phyloP scores from a whole-genome alignment of 2,888 invertebrate species.

The Scaptomyza tumidula region DNA sequence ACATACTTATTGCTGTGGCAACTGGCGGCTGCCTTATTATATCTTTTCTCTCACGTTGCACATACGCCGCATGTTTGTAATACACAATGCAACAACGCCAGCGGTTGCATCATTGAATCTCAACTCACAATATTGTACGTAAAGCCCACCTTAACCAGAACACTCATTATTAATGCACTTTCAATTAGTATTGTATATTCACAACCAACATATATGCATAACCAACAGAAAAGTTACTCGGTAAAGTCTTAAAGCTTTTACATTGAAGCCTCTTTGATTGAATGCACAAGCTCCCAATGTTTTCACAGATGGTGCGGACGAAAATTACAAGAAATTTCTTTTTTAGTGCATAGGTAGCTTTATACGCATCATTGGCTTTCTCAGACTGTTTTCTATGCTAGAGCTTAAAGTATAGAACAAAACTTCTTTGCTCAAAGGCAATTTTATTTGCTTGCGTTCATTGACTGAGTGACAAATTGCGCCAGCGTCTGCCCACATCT shows the following conservation, averaged over 20 bases:
- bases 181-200: slow-evolving; percentile 21
- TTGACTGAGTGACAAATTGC: slow-evolving; percentile 56
- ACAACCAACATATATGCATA: background rate
- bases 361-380: slow-evolving; percentile 11
- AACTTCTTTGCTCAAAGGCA: slow-evolving; percentile 26
- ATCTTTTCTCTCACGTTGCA: slow-evolving; percentile 29
- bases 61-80: slow-evolving; percentile 62
- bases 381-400: slow-evolving; percentile 5
- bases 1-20: slow-evolving; percentile 23
- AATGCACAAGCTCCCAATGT: background rate
- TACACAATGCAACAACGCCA: slow-evolving; percentile 47
- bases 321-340: background rate
- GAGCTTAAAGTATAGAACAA: slow-evolving; percentile 9
- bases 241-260: slow-evolving; percentile 3
- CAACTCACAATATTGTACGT: slow-evolving; percentile 11
- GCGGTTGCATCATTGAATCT: background rate
- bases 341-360: slow-evolving; percentile 7
- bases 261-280: slow-evolving; percentile 7
- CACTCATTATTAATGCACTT: slow-evolving; percentile 13
- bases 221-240: background rate
- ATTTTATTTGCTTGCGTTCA: slow-evolving; percentile 42
- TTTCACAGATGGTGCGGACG: background rate
- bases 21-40: slow-evolving; percentile 50
- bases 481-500: slow-evolving; percentile 16
- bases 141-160: slow-evolving; percentile 13